A percentile compares a stretch with the other conserved stretches of the same genome.
phyloP scores from a whole-genome alignment of 2,113 vertebrate genomes.

The Dromas ardeola region DNA sequence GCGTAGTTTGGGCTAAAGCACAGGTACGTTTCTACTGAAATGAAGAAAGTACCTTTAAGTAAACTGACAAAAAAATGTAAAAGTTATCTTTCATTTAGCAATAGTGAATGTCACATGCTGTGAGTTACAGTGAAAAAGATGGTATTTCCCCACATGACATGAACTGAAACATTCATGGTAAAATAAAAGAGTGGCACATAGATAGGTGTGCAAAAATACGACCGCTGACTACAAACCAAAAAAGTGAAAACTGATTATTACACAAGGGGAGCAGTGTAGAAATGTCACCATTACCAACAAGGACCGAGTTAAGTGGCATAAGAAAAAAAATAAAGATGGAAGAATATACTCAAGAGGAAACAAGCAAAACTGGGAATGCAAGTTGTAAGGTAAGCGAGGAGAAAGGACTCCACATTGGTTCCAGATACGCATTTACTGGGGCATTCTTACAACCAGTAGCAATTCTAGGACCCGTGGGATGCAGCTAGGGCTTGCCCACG shows the following conservation, averaged over 20 bases:
- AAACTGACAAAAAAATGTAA: neutral
- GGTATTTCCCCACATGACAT: neutral
- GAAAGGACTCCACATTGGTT: neutral
- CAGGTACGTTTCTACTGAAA: neutral
- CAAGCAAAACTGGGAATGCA: neutral
- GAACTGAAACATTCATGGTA: neutral
- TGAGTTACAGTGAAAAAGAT: neutral
- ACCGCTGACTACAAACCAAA: neutral
- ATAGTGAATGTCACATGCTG: neutral
- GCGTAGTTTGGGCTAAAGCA: slow-evolving; percentile 1
- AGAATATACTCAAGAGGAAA: neutral
- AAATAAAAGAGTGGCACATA: neutral
- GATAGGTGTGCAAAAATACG: neutral
- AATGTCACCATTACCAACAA: neutral
- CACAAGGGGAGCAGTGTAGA: neutral
- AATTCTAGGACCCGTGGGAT: neutral
- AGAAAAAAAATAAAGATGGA: slow-evolving; percentile 16
- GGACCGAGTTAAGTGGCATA: neutral
- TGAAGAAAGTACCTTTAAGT: neutral
- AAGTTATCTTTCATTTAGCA: neutral
- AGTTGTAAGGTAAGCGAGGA: neutral
- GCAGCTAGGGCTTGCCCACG: neutral
- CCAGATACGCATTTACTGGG: neutral
- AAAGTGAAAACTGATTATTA: neutral
- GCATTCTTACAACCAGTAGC: neutral